phyloP scores from a whole-genome alignment of 1,140 invertebrate species.

The Ctenoplectra terminalis region DNA sequence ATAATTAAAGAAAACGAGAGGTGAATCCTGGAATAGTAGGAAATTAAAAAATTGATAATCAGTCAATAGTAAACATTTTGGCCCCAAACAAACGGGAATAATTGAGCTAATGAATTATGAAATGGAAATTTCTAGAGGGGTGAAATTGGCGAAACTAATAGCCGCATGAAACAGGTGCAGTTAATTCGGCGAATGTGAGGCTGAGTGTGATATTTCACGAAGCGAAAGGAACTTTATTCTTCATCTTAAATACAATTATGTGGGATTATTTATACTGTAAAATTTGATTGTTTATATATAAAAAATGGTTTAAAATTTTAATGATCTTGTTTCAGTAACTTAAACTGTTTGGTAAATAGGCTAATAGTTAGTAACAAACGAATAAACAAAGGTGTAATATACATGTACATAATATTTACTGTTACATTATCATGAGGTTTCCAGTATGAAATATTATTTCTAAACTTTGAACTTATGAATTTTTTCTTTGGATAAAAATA shows the following conservation, averaged over 20 bases:
- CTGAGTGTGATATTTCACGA: not conserved
- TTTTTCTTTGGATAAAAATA: too few relatives aligned
- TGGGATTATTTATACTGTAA: not conserved
- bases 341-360: too few relatives aligned
- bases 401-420: too few relatives aligned
- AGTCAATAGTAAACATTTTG: not conserved
- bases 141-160: conserved; percentile 15
- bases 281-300: not conserved
- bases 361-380: too few relatives aligned
- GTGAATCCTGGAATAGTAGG: not conserved
- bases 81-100: not conserved
- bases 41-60: conserved; percentile 10
- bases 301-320: too few relatives aligned
- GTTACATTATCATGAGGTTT: too few relatives aligned
- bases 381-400: too few relatives aligned
- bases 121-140: not conserved
- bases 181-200: not conserved
- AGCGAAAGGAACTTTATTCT: not conserved
- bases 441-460: too few relatives aligned
- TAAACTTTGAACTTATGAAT: too few relatives aligned
- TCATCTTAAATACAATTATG: not conserved
- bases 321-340: too few relatives aligned
- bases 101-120: conserved; percentile 14
- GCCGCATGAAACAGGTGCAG: not conserved
- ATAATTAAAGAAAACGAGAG: conserved; percentile 15